These are phyloP conservation scores for Lapara coniferarum DNA, from an alignment of 2,888 invertebrate genomes.

Conservation along the genomic window DNA sequence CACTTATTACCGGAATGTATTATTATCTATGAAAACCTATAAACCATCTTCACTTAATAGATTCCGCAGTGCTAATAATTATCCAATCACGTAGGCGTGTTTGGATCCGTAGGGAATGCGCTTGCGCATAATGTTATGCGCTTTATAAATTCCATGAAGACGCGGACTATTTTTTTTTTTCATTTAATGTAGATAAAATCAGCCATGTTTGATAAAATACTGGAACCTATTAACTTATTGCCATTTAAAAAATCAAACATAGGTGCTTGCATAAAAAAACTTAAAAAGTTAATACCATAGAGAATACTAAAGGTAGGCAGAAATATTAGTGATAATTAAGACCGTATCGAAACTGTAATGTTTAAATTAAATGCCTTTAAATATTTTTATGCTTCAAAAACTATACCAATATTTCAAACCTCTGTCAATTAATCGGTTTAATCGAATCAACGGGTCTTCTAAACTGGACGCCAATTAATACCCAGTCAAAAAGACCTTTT, in stretches of 20 bases:
- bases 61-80: background rate
- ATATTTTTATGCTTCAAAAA: constrained; percentile 62
- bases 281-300: background rate
- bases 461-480: too few species aligned
- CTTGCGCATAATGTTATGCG: too few species aligned
- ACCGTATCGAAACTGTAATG: constrained; percentile 43
- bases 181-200: too few species aligned
- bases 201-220: too few species aligned
- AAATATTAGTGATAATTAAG: constrained; percentile 41
- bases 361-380: constrained; percentile 55
- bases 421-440: constrained; percentile 29
- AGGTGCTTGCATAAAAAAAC: background rate
- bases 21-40: constrained; percentile 38
- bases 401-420: constrained; percentile 27
- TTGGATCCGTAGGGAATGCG: too few species aligned
- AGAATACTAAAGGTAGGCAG: constrained; percentile 40
- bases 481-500: background rate
- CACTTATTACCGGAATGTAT: constrained; percentile 14
- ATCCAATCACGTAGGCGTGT: background rate
- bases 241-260: background rate
- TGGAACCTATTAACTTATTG: too few species aligned
- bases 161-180: too few species aligned
- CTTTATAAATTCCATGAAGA: too few species aligned
- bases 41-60: constrained; percentile 1
- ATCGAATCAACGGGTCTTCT: constrained; percentile 1